Evolutionary conservation across 2,113 vertebrate genomes (phyloP).

Genomic region (Cyprinus carpio): DNA sequence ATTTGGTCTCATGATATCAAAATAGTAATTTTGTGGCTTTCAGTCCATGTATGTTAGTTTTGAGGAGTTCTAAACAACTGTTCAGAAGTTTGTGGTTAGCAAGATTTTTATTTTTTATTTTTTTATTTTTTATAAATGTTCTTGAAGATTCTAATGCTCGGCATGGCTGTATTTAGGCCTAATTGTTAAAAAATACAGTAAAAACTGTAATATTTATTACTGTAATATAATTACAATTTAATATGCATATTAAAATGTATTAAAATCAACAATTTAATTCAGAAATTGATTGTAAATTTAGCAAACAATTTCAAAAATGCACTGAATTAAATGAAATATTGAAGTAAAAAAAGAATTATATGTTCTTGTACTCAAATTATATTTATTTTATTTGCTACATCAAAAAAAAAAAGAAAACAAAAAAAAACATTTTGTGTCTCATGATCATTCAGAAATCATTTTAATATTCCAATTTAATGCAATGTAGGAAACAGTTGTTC

Average conservation of each 20-base stretch:
- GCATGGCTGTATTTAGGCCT: neutral
- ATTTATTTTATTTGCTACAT: too few species aligned
- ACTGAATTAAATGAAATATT: too few species aligned
- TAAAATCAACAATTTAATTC: too few species aligned
- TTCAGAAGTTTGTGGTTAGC: neutral
- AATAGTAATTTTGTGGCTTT: neutral
- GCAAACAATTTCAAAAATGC: too few species aligned
- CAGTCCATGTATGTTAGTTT: neutral
- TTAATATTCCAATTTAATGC: neutral
- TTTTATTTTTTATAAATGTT: neutral
- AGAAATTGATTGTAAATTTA: too few species aligned
- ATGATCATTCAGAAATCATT: neutral
- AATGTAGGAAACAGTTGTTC: neutral
- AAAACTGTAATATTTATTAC: neutral
- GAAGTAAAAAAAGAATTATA: too few species aligned
- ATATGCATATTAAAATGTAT: neutral
- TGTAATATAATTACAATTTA: neutral
- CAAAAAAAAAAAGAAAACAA: too few species aligned
- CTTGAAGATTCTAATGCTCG: neutral
- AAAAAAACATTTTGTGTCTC: neutral
- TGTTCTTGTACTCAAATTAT: too few species aligned
- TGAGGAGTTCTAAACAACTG: neutral
- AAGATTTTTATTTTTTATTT: too few species aligned
- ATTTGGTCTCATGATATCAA: neutral
- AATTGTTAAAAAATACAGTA: neutral